Conservation (phyloP, 2,888 invertebrate genomes). For the Cerastoderma edule region DNA sequence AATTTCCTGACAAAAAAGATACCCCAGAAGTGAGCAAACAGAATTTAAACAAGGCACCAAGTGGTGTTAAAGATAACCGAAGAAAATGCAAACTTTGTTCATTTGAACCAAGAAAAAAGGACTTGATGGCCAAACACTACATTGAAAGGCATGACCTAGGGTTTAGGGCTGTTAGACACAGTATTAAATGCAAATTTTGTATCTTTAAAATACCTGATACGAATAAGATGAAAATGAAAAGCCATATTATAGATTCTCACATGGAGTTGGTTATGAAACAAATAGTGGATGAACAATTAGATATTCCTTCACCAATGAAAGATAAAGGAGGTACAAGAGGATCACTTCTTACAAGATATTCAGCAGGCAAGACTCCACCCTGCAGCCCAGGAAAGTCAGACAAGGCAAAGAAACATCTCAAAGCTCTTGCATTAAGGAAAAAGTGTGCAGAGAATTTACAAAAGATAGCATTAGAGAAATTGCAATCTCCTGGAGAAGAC, state of each 20-base stretch:
- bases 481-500: background rate
- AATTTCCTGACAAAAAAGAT: conserved; percentile 17
- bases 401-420: conserved; percentile 42
- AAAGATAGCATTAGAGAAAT: conserved; percentile 33
- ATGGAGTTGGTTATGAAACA: conserved; percentile 18
- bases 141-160: conserved; percentile 48
- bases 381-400: conserved; percentile 19
- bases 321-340: background rate
- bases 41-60: background rate
- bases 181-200: conserved; percentile 42
- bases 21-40: background rate
- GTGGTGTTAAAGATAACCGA: conserved; percentile 4
- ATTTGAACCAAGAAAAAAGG: background rate
- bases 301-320: background rate
- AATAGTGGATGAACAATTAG: conserved; percentile 25
- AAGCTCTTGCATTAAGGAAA: conserved; percentile 45
- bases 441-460: conserved; percentile 57
- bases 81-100: conserved; percentile 33
- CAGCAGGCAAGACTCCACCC: background rate
- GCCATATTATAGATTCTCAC: conserved; percentile 40
- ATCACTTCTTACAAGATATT: background rate
- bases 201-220: conserved; percentile 22
- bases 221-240: conserved; percentile 27
- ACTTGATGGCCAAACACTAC: conserved; percentile 35
- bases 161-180: conserved; percentile 25